Conservation (phyloP, 2,797 vertebrate species). For the Myripristis murdjan region DNA sequence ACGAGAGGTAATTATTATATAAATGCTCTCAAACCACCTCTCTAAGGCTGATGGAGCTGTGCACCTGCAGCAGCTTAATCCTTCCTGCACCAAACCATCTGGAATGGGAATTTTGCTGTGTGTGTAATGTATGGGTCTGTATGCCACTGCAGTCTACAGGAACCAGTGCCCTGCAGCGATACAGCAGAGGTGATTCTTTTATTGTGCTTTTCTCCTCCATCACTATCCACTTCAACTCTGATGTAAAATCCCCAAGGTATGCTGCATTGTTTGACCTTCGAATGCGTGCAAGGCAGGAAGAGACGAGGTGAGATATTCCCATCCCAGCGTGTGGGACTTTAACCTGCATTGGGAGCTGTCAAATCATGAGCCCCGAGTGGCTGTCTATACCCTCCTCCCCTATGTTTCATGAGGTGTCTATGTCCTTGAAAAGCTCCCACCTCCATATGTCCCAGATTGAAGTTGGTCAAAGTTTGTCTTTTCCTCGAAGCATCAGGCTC, state of each 20-base stretch:
- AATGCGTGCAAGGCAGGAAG: conserved; percentile 44
- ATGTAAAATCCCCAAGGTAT: conserved; percentile 60
- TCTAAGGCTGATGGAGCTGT: conserved; percentile 36
- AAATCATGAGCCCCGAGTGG: conserved; percentile 71
- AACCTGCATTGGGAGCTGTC: conserved; percentile 74
- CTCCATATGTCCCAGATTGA: conserved; percentile 38
- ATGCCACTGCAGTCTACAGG: conserved; percentile 54
- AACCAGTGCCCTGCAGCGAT: conserved; percentile 56
- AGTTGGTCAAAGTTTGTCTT: conserved; percentile 55
- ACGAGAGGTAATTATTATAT: conserved; percentile 39
- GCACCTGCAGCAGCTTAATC: conserved; percentile 60
- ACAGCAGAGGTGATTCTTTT: conserved; percentile 62
- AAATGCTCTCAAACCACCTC: conserved; percentile 42
- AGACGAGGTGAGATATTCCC: conserved; percentile 45
- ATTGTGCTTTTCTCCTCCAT: conserved; percentile 57
- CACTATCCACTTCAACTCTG: conserved; percentile 53
- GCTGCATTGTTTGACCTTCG: conserved; percentile 79
- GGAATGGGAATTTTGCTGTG: conserved; percentile 68
- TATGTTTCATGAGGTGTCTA: conserved; percentile 65
- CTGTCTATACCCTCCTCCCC: conserved; percentile 59
- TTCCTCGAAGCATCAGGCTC: conserved; percentile 55
- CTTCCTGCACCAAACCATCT: conserved; percentile 73
- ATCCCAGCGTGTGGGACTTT: conserved; percentile 64
- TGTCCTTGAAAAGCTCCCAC: conserved; percentile 78
- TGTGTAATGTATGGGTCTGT: conserved; percentile 64